A percentile compares a stretch with the other conserved stretches of the same genome.
These are phyloP conservation scores for Sardinella longiceps DNA, from an alignment of 2,797 vertebrate species.

Conservation along the genomic window DNA sequence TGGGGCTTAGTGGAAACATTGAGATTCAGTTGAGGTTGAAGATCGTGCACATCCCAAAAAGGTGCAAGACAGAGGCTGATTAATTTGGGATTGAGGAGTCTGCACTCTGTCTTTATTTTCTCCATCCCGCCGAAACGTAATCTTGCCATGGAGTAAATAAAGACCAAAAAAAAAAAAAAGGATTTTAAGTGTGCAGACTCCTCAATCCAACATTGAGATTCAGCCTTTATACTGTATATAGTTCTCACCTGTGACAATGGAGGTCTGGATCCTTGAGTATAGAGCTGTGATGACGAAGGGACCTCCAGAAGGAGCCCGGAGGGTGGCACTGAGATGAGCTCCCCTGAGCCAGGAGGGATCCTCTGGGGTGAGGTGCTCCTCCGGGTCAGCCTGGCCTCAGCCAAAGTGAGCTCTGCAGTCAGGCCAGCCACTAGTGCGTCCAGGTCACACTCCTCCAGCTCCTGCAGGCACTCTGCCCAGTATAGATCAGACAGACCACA, in stretches of 20 bases:
- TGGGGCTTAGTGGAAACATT: no score
- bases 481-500: not conserved
- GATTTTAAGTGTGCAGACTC: no score
- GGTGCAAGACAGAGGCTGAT: no score
- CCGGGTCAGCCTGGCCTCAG: not conserved
- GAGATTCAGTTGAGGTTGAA: no score
- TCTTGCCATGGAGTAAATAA: no score
- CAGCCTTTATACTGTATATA: no score
- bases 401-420: not conserved
- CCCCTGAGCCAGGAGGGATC: not conserved
- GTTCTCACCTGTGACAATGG: not conserved
- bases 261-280: not conserved
- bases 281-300: not conserved
- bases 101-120: no score
- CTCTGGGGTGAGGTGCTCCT: not conserved
- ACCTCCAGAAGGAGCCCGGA: not conserved
- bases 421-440: conserved; percentile 87
- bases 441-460: conserved; percentile 86
- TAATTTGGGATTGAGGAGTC: no score
- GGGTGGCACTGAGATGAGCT: not conserved
- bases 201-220: no score
- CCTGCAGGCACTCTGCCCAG: conserved; percentile 79
- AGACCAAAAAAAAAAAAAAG: no score
- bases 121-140: no score
- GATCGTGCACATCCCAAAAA: no score